Percentiles rank a stretch among this genome's conserved stretches.
Evolutionary conservation across 1,140 invertebrate genomes (phyloP).

Genomic region (Drepana arcuata): DNA sequence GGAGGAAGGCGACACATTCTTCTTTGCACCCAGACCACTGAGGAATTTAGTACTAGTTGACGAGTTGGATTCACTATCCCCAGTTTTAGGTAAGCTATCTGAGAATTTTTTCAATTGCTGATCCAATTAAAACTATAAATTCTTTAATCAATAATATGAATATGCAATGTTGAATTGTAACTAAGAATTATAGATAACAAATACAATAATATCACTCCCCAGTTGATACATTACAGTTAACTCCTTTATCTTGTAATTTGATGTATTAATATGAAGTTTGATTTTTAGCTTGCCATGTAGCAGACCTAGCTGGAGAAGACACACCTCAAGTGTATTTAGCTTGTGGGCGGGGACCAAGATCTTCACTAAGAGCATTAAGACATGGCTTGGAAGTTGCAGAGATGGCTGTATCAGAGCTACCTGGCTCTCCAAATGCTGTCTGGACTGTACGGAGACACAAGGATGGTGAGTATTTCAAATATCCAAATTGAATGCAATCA

Average conservation of each 20-base stretch:
- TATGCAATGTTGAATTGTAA: no score
- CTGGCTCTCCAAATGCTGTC: conserved; percentile 99
- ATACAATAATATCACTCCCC: no score
- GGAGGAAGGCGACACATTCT: conserved; percentile 99
- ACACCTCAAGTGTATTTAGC: conserved; percentile 98
- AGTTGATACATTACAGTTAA: no score
- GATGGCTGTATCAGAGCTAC: conserved; percentile 99
- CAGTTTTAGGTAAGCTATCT: conserved; percentile 91
- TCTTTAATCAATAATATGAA: no score
- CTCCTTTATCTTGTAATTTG: no score
- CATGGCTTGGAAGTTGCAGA: conserved; percentile 99
- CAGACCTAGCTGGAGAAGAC: conserved; percentile 95
- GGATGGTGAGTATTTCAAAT: conserved; percentile 85
- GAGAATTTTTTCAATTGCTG: no score
- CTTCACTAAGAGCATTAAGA: conserved; percentile 91
- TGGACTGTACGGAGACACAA: conserved; percentile 98
- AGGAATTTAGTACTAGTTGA: conserved; percentile 98
- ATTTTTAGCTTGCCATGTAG: conserved; percentile 74
- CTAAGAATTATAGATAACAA: no score
- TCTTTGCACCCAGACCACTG: conserved; percentile 95
- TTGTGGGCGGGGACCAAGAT: conserved; percentile 95
- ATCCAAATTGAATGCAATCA: no score
- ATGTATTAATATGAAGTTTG: no score
- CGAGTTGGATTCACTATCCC: conserved; percentile 97
- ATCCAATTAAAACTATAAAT: no score